phyloP scores from a whole-genome alignment of 1,140 invertebrate species.

The Globodera ellingtonae region DNA sequence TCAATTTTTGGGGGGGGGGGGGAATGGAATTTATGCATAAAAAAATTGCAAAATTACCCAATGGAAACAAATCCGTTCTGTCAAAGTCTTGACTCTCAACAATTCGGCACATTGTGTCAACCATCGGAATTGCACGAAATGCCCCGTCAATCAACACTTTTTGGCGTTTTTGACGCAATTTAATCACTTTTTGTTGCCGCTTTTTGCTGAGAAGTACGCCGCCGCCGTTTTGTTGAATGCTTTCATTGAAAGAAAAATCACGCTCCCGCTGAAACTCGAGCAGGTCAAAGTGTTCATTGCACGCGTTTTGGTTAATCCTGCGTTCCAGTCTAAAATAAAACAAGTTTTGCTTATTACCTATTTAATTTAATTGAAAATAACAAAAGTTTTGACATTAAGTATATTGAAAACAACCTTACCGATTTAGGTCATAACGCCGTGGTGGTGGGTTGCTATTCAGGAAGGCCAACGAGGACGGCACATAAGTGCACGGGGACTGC shows the following conservation, averaged over 20 bases:
- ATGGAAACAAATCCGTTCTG: conserved; percentile 49
- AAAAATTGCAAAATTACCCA: conserved; percentile 41
- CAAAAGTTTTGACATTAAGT: too few species aligned
- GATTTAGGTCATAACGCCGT: conserved; percentile 24
- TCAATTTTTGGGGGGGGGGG: conserved; percentile 5
- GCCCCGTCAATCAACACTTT: conserved; percentile 46
- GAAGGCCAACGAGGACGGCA: conserved; percentile 16
- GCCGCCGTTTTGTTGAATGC: background rate
- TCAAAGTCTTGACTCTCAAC: conserved; percentile 51
- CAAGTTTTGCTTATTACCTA: conserved; percentile 42
- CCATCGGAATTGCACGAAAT: conserved; percentile 41
- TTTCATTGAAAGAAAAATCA: background rate
- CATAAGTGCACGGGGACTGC: background rate
- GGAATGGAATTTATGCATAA: too few species aligned
- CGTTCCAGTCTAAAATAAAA: background rate
- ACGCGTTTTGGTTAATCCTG: background rate
- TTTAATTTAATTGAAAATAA: too few species aligned
- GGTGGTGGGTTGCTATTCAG: conserved; percentile 19
- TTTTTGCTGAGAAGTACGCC: conserved; percentile 8
- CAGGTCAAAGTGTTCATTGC: conserved; percentile 34
- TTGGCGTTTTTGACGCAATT: conserved; percentile 45
- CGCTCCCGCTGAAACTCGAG: conserved; percentile 38
- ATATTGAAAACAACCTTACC: background rate
- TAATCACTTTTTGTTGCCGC: conserved; percentile 42
- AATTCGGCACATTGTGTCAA: conserved; percentile 53